phyloP scores from a whole-genome alignment of 2,797 vertebrate species.

The Kryptolebias ocellatus region DNA sequence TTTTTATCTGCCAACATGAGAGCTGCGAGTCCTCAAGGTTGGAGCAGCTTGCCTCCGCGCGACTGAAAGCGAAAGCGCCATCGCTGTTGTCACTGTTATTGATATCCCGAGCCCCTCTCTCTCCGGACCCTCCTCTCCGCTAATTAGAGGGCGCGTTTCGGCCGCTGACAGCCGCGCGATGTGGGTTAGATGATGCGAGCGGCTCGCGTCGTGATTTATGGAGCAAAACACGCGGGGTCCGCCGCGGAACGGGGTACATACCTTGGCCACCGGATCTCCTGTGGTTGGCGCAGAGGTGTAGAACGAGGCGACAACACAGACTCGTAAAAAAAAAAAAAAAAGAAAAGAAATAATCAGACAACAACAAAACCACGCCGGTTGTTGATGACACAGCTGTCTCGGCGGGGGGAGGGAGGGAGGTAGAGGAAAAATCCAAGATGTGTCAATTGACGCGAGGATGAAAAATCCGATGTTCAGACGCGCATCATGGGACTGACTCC shows the following conservation, averaged over 20 bases:
- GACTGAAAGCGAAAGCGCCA: conserved; percentile 24
- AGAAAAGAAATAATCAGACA: conserved; percentile 72
- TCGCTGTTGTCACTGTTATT: background rate
- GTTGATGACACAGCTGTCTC: conserved; percentile 83
- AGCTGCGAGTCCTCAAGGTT: conserved; percentile 64
- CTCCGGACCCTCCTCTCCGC: conserved; percentile 15
- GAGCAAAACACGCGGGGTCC: conserved; percentile 34
- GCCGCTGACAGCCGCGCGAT: conserved; percentile 52
- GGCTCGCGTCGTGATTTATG: conserved; percentile 26
- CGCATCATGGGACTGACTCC: conserved; percentile 68
- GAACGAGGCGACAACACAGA: conserved; percentile 56
- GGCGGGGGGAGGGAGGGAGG: conserved; percentile 51
- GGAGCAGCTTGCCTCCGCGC: conserved; percentile 52
- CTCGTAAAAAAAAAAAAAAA: conserved; percentile 55
- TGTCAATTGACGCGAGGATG: conserved; percentile 71
- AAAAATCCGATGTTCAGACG: conserved; percentile 66
- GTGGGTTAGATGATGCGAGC: conserved; percentile 18
- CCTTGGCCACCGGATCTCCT: conserved; percentile 61
- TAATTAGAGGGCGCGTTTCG: conserved; percentile 41
- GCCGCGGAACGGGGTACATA: conserved; percentile 54
- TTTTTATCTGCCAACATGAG: conserved; percentile 30
- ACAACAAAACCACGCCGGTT: conserved; percentile 85
- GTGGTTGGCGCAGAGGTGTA: conserved; percentile 68
- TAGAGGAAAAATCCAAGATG: conserved; percentile 55
- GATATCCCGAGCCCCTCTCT: too few relatives aligned